Conservation (phyloP, 1,140 invertebrate species). For the Heliconius eleuchia region DNA sequence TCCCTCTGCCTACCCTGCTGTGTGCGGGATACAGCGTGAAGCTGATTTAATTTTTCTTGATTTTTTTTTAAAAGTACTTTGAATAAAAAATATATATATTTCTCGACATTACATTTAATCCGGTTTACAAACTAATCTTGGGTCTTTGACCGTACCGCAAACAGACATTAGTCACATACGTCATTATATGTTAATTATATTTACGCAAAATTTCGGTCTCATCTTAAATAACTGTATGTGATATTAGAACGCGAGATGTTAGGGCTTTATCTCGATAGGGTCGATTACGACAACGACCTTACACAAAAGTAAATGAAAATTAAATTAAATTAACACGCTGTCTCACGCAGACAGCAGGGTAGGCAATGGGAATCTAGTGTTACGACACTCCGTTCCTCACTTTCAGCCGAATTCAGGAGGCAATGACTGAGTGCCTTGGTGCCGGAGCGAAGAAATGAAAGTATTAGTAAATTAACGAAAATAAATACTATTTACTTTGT, state of each 20-base stretch:
- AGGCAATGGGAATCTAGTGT: no score
- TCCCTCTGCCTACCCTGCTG: no score
- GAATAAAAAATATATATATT: slow-evolving; percentile 9
- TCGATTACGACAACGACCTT: background rate
- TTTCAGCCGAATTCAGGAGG: no score
- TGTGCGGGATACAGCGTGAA: no score
- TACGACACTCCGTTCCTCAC: no score
- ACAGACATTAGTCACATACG: slow-evolving; percentile 29
- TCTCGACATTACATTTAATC: slow-evolving; percentile 13
- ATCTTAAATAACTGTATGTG: slow-evolving; percentile 24
- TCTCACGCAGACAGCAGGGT: no score
- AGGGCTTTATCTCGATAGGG: background rate
- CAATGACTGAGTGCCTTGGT: no score
- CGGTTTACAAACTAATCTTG: slow-evolving; percentile 21
- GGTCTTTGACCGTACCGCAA: slow-evolving; percentile 31
- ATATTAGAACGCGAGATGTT: slow-evolving; percentile 15
- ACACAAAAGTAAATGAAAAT: background rate
- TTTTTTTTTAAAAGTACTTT: background rate
- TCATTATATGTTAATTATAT: slow-evolving; percentile 37
- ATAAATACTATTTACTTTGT: background rate
- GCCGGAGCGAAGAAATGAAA: no score
- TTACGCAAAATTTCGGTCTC: slow-evolving; percentile 16
- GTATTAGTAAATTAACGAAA: no score
- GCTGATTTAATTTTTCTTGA: no score
- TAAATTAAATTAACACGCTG: no score